Evolutionary conservation across 2,113 vertebrate genomes (phyloP).

Genomic region (Malurus alboscapulatus): DNA sequence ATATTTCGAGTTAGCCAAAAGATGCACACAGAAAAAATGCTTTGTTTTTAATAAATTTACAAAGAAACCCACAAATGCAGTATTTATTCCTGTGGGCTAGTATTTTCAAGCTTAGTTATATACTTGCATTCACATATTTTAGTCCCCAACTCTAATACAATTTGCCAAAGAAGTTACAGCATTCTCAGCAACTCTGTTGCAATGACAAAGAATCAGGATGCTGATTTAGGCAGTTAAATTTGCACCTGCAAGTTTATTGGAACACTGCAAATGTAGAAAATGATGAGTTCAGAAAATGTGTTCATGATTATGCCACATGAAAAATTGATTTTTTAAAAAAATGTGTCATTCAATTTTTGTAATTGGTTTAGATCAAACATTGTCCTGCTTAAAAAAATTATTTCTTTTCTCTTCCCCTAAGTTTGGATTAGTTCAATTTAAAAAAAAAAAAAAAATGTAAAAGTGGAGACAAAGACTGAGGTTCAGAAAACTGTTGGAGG

Average conservation of each 20-base stretch:
- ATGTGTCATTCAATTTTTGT: not conserved
- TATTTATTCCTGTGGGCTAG: not conserved
- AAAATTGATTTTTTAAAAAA: not conserved
- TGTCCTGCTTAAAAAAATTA: not conserved
- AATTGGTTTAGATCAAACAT: not conserved
- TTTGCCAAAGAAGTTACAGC: not conserved
- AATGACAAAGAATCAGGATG: not conserved
- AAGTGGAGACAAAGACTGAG: not conserved
- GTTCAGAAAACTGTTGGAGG: not conserved
- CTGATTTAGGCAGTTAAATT: slow-evolving; percentile 15
- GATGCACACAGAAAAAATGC: not conserved
- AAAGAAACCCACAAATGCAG: not conserved
- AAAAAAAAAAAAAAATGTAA: not conserved
- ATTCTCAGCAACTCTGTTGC: not conserved
- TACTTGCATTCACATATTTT: not conserved
- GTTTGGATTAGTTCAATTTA: not conserved
- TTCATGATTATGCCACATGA: not conserved
- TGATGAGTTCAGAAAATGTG: not conserved
- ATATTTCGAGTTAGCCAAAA: not conserved
- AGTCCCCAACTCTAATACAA: not conserved
- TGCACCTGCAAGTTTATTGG: slow-evolving; percentile 8
- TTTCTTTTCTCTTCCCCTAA: not conserved
- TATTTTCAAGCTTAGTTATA: not conserved
- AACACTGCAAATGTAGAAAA: not conserved
- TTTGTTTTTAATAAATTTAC: not conserved